Evolutionary conservation across 2,888 invertebrate genomes (phyloP).

Genomic region (Epicampocera succincta): DNA sequence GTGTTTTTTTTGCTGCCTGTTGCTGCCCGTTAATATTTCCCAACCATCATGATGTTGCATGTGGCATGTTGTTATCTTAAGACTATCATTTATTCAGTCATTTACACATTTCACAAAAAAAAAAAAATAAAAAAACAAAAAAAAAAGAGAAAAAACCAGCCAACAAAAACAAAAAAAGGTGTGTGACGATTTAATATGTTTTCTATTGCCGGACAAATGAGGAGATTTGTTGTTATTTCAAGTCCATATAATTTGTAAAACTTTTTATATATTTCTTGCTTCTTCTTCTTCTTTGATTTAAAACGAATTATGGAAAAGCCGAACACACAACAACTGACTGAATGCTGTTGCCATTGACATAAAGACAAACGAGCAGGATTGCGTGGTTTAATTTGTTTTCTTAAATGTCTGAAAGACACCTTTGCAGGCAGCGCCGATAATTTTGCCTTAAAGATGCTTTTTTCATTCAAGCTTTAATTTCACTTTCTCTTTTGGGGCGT

Average conservation of each 20-base stretch:
- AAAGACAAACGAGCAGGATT: slow-evolving; percentile 51
- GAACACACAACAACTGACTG: too few species aligned
- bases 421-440: slow-evolving; percentile 19
- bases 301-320: slow-evolving; percentile 7
- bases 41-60: background rate
- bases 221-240: slow-evolving; percentile 49
- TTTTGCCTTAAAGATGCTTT: background rate
- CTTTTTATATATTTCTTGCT: too few species aligned
- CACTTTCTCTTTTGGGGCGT: slow-evolving; percentile 53
- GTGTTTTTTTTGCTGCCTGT: background rate
- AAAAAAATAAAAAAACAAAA: too few species aligned
- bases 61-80: slow-evolving; percentile 36
- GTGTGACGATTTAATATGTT: slow-evolving; percentile 27
- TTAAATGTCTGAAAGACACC: slow-evolving; percentile 40
- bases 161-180: slow-evolving; percentile 27
- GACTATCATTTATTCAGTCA: slow-evolving; percentile 7
- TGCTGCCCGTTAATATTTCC: background rate
- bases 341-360: slow-evolving; percentile 45
- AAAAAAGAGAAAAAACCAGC: too few species aligned
- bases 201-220: slow-evolving; percentile 55
- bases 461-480: slow-evolving; percentile 26
- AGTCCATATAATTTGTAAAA: slow-evolving; percentile 60
- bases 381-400: slow-evolving; percentile 56
- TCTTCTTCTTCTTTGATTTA: slow-evolving; percentile 13
- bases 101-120: slow-evolving; percentile 15